A percentile compares a stretch with the other conserved stretches of the same genome.
Evolutionary conservation across 2,888 invertebrate genomes (phyloP).

Genomic region (Pemphredon lugubris): DNA sequence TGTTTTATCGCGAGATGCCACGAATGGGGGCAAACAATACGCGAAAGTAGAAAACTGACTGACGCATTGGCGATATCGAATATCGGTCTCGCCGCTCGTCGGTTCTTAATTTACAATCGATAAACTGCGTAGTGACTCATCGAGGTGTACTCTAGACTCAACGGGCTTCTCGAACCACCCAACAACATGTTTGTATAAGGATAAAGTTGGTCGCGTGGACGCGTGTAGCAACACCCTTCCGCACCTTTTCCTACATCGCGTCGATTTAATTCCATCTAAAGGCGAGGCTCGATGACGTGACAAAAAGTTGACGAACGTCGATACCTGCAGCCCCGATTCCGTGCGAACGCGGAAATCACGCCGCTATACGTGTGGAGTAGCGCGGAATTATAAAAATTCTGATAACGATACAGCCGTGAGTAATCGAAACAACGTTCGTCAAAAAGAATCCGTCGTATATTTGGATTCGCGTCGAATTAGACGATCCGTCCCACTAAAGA

Average conservation of each 20-base stretch:
- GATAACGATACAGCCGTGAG: too few relatives aligned
- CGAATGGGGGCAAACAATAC: not conserved
- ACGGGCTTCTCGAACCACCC: not conserved
- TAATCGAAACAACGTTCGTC: too few relatives aligned
- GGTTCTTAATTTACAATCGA: conserved; percentile 64
- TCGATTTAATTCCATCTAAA: too few relatives aligned
- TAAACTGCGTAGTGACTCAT: conserved; percentile 60
- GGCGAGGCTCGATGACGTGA: too few relatives aligned
- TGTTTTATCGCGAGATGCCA: not conserved
- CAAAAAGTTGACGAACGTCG: too few relatives aligned
- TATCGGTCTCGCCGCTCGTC: conserved; percentile 32
- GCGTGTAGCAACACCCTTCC: not conserved
- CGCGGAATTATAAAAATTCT: too few relatives aligned
- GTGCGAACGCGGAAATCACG: too few relatives aligned
- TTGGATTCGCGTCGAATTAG: too few relatives aligned
- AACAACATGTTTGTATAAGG: conserved; percentile 9
- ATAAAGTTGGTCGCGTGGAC: conserved; percentile 1
- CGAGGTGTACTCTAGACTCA: conserved; percentile 13
- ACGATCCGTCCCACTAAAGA: too few relatives aligned
- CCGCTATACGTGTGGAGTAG: too few relatives aligned
- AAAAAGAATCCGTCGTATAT: too few relatives aligned
- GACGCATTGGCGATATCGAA: conserved; percentile 52
- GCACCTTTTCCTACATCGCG: not conserved
- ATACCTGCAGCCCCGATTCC: too few relatives aligned
- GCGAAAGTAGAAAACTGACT: not conserved